These are phyloP conservation scores for Drosophila barbarae DNA, from an alignment of 2,888 invertebrate species.

Conservation along the genomic window DNA sequence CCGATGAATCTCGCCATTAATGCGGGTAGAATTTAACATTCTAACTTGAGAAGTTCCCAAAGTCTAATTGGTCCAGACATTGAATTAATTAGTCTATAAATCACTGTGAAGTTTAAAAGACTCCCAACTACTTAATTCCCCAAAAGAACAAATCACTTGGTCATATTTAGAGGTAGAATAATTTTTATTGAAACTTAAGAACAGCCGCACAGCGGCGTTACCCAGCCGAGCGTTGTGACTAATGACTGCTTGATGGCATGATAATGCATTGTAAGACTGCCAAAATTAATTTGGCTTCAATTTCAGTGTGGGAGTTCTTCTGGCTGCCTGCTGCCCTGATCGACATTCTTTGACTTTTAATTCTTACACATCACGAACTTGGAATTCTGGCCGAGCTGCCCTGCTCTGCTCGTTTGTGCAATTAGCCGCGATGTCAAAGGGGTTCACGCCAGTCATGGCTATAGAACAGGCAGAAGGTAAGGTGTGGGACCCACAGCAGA, in stretches of 20 bases:
- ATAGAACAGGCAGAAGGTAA: constrained; percentile 59
- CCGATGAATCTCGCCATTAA: constrained; percentile 1
- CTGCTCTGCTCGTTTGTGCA: constrained; percentile 59
- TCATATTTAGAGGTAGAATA: neutral
- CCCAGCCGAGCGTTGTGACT: constrained; percentile 7
- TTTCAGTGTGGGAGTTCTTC: constrained; percentile 30
- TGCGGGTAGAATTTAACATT: constrained; percentile 2
- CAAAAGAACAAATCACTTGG: constrained; percentile 9
- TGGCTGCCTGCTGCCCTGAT: constrained; percentile 10
- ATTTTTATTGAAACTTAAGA: constrained; percentile 6
- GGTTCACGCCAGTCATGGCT: constrained; percentile 59
- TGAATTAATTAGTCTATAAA: constrained; percentile 16
- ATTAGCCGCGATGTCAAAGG: constrained; percentile 68
- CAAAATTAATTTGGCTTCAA: constrained; percentile 22
- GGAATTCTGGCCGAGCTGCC: constrained; percentile 33
- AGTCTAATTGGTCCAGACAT: constrained; percentile 1
- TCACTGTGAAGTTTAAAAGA: neutral
- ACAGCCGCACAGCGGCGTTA: neutral
- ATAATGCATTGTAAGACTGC: constrained; percentile 18
- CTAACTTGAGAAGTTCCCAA: constrained; percentile 1
- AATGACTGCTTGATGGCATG: constrained; percentile 13
- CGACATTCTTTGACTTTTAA: constrained; percentile 34
- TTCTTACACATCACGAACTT: constrained; percentile 60
- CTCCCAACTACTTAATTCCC: constrained; percentile 1
- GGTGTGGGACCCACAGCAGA: constrained; percentile 62